These are phyloP conservation scores for Phrynosoma blainvillii DNA, from an alignment of 2,113 vertebrate genomes.

Conservation along the genomic window DNA sequence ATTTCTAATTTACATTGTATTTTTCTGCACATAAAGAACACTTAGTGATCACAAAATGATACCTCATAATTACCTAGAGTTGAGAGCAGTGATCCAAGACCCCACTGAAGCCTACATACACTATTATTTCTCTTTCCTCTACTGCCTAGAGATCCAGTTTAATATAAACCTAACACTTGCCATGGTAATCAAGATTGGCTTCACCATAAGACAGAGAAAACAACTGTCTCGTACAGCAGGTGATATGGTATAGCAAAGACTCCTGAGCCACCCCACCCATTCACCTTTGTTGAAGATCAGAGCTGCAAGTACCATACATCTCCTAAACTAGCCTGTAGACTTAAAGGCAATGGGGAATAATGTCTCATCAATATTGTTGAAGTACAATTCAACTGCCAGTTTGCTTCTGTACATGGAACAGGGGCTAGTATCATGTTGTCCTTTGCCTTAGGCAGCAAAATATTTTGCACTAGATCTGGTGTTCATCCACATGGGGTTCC, in stretches of 20 bases:
- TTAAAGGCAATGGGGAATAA: neutral
- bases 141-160: neutral
- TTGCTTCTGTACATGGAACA: neutral
- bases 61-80: neutral
- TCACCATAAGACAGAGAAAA: neutral
- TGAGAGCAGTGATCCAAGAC: neutral
- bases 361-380: neutral
- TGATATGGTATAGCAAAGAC: too few relatives aligned
- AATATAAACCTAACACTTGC: neutral
- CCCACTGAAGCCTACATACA: neutral
- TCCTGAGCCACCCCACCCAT: neutral
- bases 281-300: neutral
- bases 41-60: neutral
- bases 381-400: neutral
- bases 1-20: neutral
- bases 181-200: neutral
- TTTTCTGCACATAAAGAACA: neutral
- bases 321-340: neutral
- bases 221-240: neutral
- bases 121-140: neutral
- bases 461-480: too few relatives aligned
- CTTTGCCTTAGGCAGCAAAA: too few relatives aligned
- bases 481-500: neutral
- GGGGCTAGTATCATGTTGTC: too few relatives aligned
- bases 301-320: neutral